Percentiles rank a stretch among this genome's conserved stretches.
phyloP scores from a whole-genome alignment of 1,140 invertebrate genomes.

The Papilio polyxenes region DNA sequence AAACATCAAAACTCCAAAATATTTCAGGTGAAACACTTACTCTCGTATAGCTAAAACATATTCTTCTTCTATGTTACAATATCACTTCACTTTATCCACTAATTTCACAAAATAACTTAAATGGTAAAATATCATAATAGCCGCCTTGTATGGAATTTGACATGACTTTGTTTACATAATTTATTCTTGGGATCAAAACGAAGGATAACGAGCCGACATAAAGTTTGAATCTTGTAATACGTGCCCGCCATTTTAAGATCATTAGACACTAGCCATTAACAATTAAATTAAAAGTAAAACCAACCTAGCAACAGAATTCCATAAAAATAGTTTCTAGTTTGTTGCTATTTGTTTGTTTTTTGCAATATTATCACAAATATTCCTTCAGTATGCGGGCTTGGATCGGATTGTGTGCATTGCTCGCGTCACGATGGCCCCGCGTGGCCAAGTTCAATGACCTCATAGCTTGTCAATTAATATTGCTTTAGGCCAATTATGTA shows the following conservation, averaged over 20 bases:
- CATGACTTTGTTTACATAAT: too few relatives aligned
- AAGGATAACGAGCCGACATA: too few relatives aligned
- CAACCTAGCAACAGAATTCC: neutral
- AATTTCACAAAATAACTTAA: too few relatives aligned
- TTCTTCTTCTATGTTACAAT: too few relatives aligned
- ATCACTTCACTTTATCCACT: too few relatives aligned
- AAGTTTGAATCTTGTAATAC: too few relatives aligned
- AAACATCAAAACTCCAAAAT: too few relatives aligned
- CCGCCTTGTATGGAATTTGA: too few relatives aligned
- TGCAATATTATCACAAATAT: conserved; percentile 18
- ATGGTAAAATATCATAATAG: too few relatives aligned
- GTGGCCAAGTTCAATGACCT: conserved; percentile 31
- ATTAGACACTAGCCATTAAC: neutral
- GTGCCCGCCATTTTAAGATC: neutral
- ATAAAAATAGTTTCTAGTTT: neutral
- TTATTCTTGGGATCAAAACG: too few relatives aligned
- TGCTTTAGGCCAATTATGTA: neutral
- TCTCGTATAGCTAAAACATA: too few relatives aligned
- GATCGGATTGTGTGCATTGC: conserved; percentile 1
- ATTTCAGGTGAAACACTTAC: too few relatives aligned
- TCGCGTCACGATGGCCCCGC: neutral
- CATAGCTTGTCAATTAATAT: neutral
- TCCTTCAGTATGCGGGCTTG: conserved; percentile 19
- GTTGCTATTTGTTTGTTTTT: conserved; percentile 12
- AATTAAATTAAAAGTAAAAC: neutral